These are phyloP conservation scores for Enteromius treurensis DNA, from an alignment of 2,797 vertebrate genomes.

Conservation along the genomic window DNA sequence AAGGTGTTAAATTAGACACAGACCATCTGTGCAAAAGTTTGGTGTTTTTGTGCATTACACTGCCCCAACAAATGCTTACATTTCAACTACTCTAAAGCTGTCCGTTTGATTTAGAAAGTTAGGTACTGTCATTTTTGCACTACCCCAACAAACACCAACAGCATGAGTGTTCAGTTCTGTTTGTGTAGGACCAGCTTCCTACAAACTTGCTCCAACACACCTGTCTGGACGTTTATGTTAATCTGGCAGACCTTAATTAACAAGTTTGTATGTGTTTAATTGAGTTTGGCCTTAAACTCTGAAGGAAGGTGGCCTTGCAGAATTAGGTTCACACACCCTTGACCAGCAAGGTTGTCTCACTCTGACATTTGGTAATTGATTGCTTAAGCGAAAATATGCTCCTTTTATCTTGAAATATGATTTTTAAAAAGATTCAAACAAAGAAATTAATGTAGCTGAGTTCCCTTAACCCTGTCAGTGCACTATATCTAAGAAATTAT, in stretches of 20 bases:
- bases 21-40: slow-evolving; percentile 34
- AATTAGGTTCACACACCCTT: background rate
- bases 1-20: slow-evolving; percentile 21
- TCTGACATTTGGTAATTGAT: background rate
- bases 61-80: background rate
- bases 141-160: background rate
- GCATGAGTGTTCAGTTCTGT: background rate
- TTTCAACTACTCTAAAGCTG: background rate
- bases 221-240: background rate
- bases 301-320: background rate
- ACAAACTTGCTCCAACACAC: background rate
- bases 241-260: background rate
- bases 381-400: background rate
- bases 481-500: background rate
- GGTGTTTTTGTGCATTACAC: slow-evolving; percentile 1
- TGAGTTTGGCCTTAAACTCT: background rate
- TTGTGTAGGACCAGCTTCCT: background rate
- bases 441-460: background rate
- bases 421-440: background rate
- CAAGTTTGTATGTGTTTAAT: background rate
- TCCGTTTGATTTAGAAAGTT: slow-evolving; percentile 3
- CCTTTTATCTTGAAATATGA: background rate
- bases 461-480: background rate
- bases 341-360: background rate
- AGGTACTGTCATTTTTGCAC: background rate